Evolutionary conservation across 2,797 vertebrate species (phyloP).

Genomic region (Melanotaenia nigrans): DNA sequence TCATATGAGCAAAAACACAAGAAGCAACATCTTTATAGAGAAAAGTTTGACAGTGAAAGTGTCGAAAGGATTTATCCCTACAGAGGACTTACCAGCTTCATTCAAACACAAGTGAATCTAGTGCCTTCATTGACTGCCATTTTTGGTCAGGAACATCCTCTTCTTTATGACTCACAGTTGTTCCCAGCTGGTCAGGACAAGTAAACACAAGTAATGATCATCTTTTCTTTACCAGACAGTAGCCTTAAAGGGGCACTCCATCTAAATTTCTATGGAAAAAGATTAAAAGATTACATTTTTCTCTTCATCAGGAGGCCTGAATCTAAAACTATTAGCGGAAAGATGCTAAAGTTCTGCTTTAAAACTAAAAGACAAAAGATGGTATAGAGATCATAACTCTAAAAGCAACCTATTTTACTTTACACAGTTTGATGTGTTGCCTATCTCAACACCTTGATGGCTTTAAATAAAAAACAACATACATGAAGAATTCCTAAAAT

Average conservation of each 20-base stretch:
- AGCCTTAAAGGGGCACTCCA: constrained; percentile 34
- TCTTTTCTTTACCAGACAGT: constrained; percentile 38
- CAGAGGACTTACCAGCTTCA: constrained; percentile 14
- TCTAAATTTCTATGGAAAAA: not conserved
- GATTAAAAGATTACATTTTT: not conserved
- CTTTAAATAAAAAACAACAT: not conserved
- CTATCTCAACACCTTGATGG: not conserved
- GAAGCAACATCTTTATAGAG: not conserved
- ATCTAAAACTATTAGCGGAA: too few relatives aligned
- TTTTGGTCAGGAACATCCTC: constrained; percentile 79
- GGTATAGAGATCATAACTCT: not conserved
- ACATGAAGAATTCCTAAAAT: not conserved
- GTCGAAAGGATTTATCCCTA: constrained; percentile 15
- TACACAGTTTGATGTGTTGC: not conserved
- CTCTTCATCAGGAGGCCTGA: not conserved
- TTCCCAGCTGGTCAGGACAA: constrained; percentile 54
- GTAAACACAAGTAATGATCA: constrained; percentile 65
- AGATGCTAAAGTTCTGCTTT: not conserved
- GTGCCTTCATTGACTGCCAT: constrained; percentile 69
- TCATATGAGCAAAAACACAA: constrained; percentile 2
- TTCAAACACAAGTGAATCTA: constrained; percentile 23
- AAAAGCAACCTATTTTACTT: not conserved
- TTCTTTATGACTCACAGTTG: constrained; percentile 34
- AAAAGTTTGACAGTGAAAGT: not conserved
- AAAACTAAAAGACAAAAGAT: not conserved